phyloP scores from a whole-genome alignment of 1,140 invertebrate species.

The Rhynchophorus ferrugineus region DNA sequence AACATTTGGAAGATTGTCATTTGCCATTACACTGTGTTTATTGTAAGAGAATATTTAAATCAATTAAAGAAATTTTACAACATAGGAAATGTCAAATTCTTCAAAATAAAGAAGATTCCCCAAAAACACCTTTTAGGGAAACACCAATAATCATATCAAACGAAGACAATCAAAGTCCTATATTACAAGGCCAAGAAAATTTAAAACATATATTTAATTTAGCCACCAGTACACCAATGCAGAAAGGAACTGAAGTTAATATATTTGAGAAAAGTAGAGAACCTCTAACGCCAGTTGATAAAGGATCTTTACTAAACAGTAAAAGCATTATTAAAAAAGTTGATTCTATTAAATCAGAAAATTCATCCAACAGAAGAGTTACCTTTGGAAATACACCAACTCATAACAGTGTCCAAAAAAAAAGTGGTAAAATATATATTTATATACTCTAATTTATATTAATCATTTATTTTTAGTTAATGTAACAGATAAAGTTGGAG shows the following conservation, averaged over 20 bases:
- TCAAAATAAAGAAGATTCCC: conserved; percentile 16
- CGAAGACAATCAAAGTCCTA: conserved; percentile 14
- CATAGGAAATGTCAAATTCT: conserved; percentile 15
- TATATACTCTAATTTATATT: no score
- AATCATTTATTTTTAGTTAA: no score
- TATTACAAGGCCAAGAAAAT: conserved; percentile 5
- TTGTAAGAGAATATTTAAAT: conserved; percentile 26
- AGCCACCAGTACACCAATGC: conserved; percentile 30
- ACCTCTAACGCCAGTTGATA: conserved; percentile 24
- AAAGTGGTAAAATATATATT: background rate
- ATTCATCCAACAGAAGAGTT: conserved; percentile 24
- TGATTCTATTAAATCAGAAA: conserved; percentile 2
- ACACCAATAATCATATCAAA: background rate
- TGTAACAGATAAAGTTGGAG: no score
- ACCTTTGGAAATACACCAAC: conserved; percentile 22
- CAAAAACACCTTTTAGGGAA: conserved; percentile 14
- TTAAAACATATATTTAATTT: conserved; percentile 15
- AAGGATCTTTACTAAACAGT: conserved; percentile 2
- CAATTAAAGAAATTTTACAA: conserved; percentile 21
- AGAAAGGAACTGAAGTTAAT: conserved; percentile 15
- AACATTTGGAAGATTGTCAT: conserved; percentile 24
- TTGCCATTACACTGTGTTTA: conserved; percentile 27
- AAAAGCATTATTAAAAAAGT: conserved; percentile 17
- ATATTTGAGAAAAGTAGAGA: conserved; percentile 19
- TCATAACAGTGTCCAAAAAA: background rate